phyloP scores from a whole-genome alignment of 1,140 invertebrate species.

The Drosophila grimshawi region DNA sequence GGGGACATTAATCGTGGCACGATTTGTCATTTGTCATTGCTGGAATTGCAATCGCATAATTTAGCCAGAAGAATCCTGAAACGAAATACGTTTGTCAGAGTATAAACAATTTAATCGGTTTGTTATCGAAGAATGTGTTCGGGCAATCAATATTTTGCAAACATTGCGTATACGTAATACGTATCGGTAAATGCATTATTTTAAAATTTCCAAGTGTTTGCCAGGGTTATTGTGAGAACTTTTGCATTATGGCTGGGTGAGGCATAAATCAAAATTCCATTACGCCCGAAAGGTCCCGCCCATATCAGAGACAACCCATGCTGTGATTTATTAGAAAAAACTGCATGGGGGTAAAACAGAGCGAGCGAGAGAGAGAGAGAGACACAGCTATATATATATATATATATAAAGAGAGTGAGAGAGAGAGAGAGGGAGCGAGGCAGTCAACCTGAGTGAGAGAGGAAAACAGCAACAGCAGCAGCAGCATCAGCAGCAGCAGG shows the following conservation, averaged over 20 bases:
- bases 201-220: conserved; percentile 43
- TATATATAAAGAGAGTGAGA: not conserved
- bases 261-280: conserved; percentile 84
- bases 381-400: not conserved
- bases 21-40: too few species aligned
- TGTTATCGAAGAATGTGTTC: conserved; percentile 9
- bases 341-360: conserved; percentile 45
- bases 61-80: too few species aligned
- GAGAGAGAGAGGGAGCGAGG: not conserved
- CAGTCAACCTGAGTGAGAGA: not conserved
- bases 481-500: conserved; percentile 54
- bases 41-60: too few species aligned
- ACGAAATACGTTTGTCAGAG: not conserved
- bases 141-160: conserved; percentile 32
- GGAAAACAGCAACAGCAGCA: conserved; percentile 14
- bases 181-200: conserved; percentile 20
- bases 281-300: conserved; percentile 82
- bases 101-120: conserved; percentile 13
- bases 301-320: conserved; percentile 84
- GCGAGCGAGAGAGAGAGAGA: conserved; percentile 23
- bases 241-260: conserved; percentile 74
- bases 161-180: conserved; percentile 8
- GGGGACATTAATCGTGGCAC: too few species aligned
- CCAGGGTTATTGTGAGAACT: conserved; percentile 62
- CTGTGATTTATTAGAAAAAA: conserved; percentile 84